phyloP scores from a whole-genome alignment of 2,888 invertebrate species.

The Spodoptera littoralis region DNA sequence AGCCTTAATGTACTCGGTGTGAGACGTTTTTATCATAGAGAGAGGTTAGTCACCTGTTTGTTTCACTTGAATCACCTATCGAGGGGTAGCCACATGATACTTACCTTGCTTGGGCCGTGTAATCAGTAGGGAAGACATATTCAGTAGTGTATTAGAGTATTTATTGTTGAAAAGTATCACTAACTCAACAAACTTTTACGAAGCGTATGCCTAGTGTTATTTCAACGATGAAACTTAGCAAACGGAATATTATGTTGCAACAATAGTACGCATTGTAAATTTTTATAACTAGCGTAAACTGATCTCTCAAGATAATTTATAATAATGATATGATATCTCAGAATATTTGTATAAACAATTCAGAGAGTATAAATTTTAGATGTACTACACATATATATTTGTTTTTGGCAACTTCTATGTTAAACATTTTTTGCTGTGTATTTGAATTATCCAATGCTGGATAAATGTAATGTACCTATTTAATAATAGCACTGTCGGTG shows the following conservation, averaged over 20 bases:
- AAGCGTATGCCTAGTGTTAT: slow-evolving; percentile 80
- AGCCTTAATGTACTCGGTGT: slow-evolving; percentile 62
- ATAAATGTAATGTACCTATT: slow-evolving; percentile 80
- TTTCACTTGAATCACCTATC: slow-evolving; percentile 63
- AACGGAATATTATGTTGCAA: slow-evolving; percentile 79
- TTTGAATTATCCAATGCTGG: slow-evolving; percentile 80
- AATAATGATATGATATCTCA: slow-evolving; percentile 85
- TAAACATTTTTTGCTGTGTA: slow-evolving; percentile 78
- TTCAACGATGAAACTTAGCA: slow-evolving; percentile 80
- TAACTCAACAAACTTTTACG: slow-evolving; percentile 74
- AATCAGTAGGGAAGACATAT: slow-evolving; percentile 80
- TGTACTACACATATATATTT: slow-evolving; percentile 77
- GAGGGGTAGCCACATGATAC: slow-evolving; percentile 68
- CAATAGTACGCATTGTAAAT: slow-evolving; percentile 85
- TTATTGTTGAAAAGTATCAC: slow-evolving; percentile 81
- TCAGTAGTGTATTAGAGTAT: slow-evolving; percentile 84
- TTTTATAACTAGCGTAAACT: slow-evolving; percentile 88
- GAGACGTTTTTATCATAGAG: slow-evolving; percentile 62
- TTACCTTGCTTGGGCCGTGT: slow-evolving; percentile 81
- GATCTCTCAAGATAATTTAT: slow-evolving; percentile 88
- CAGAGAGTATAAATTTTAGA: slow-evolving; percentile 84
- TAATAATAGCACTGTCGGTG: slow-evolving; percentile 84
- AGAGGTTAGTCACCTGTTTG: slow-evolving; percentile 65
- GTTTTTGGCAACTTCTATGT: slow-evolving; percentile 81
- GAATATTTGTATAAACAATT: slow-evolving; percentile 86